Evolutionary conservation across 2,797 vertebrate species (phyloP), one percentile per base, ranked within the genome.

Genomic region (Momotus momota): DNA sequence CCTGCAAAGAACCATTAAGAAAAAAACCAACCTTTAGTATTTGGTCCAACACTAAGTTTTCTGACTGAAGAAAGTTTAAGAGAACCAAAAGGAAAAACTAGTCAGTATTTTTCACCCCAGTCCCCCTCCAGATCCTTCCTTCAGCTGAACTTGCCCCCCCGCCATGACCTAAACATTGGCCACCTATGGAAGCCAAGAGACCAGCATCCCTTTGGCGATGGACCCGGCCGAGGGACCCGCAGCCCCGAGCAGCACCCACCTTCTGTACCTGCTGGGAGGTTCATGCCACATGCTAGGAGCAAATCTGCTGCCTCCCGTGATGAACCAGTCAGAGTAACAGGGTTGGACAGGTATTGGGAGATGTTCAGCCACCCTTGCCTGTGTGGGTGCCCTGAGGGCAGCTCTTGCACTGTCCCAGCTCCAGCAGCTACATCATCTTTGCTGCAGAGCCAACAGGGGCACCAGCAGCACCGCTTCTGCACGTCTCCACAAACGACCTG

Each of bases 131-230:
- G 19, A 22, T 10, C 13, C 14, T 52, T 54, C 31, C 77, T 61
- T 18, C 23, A 65, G 14, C 75, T 25, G 33, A 51, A 22, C 40
- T 78, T 40, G 12, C 6, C 51, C 6, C 51, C 35, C 35, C 35
- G 35, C 35, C 14, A 1, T 0, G 20, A 23, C 64, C 25, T 38
- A 10, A 43, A 35, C 1, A 1, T 0, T 25, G 40, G 16, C 23
- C 66, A n/a, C 66, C 55, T 20, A 33, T 1, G 1, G 54, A 27
- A 25, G 9, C 16, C 70, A 49, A 25, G 9, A 57, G 31, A 35
- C 4, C 6, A 0, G 0, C 23, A 8, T 5, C 14, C 41, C 38
- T 52, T 7, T 21, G 52, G 55, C 4, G 9, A 1, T 0, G 1
- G 65, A 38, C 17, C 49, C 5, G 15, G 12, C 0, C 4, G 14